Percentiles rank a stretch among this genome's conserved stretches.
phyloP scores from a whole-genome alignment of 2,113 vertebrate species.

The Chiloscyllium plagiosum region DNA sequence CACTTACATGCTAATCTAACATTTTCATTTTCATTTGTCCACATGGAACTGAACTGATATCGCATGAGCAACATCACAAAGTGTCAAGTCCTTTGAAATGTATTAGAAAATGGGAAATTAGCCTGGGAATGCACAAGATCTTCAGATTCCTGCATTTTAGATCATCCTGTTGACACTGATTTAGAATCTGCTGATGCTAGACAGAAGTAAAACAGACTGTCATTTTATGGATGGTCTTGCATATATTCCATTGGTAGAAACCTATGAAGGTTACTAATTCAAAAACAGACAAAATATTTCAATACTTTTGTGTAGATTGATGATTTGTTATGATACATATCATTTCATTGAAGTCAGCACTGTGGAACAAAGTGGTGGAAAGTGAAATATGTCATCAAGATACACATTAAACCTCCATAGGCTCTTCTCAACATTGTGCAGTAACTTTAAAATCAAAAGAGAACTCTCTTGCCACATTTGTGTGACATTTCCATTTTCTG shows the following conservation, averaged over 20 bases:
- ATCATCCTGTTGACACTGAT: not conserved
- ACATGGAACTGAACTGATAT: not conserved
- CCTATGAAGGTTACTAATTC: not conserved
- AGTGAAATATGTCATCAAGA: not conserved
- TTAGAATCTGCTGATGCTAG: not conserved
- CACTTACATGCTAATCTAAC: not conserved
- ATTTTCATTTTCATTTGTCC: not conserved
- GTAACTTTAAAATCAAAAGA: not conserved
- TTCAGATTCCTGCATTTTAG: not conserved
- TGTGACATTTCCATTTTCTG: constrained; percentile 9
- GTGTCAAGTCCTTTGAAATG: not conserved
- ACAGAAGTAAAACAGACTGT: not conserved
- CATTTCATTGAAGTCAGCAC: not conserved
- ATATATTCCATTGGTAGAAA: not conserved
- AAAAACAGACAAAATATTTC: not conserved
- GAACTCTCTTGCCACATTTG: not conserved
- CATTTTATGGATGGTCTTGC: not conserved
- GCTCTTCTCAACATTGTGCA: not conserved
- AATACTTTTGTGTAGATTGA: not conserved
- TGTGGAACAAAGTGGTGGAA: not conserved
- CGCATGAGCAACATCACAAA: not conserved
- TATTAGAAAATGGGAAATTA: not conserved
- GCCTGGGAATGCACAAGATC: not conserved
- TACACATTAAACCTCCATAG: not conserved
- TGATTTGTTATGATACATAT: not conserved